Conservation (phyloP, 1,140 invertebrate genomes). For the Arion vulgaris region DNA sequence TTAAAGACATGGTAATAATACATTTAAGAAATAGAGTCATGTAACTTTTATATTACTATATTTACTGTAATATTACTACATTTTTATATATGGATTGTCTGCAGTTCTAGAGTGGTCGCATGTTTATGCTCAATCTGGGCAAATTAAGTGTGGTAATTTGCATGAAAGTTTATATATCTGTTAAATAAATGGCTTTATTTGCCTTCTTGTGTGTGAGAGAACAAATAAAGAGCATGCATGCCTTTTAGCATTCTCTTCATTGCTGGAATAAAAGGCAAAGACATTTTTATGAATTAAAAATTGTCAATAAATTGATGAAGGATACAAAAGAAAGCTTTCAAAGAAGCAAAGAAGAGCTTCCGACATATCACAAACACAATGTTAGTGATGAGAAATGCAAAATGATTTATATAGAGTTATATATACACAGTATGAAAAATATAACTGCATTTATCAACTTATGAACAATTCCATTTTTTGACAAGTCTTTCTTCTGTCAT, state of each 20-base stretch:
- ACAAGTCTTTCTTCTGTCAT: slow-evolving; percentile 28
- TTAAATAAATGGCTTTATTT: too few species aligned
- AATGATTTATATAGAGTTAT: not conserved
- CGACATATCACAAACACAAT: slow-evolving; percentile 2
- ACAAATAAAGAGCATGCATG: not conserved
- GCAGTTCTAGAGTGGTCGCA: too few species aligned
- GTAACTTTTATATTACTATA: too few species aligned
- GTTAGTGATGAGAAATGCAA: not conserved
- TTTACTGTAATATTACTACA: too few species aligned
- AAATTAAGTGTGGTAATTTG: too few species aligned
- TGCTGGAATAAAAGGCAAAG: not conserved
- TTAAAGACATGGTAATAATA: too few species aligned
- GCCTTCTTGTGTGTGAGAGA: too few species aligned
- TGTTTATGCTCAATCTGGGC: too few species aligned
- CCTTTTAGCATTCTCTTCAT: not conserved
- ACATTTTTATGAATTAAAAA: not conserved
- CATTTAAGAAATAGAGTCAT: too few species aligned
- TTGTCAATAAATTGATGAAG: not conserved
- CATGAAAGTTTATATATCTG: too few species aligned
- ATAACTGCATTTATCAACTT: slow-evolving; percentile 18
- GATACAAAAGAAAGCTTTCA: not conserved
- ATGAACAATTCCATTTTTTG: slow-evolving; percentile 26
- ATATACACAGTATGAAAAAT: not conserved
- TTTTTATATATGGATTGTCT: too few species aligned
- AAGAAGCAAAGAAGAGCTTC: slow-evolving; percentile 1